Evolutionary conservation across 2,888 invertebrate genomes (phyloP), one percentile per base, ranked within the genome.

Genomic region (Metallyticus violacea): DNA sequence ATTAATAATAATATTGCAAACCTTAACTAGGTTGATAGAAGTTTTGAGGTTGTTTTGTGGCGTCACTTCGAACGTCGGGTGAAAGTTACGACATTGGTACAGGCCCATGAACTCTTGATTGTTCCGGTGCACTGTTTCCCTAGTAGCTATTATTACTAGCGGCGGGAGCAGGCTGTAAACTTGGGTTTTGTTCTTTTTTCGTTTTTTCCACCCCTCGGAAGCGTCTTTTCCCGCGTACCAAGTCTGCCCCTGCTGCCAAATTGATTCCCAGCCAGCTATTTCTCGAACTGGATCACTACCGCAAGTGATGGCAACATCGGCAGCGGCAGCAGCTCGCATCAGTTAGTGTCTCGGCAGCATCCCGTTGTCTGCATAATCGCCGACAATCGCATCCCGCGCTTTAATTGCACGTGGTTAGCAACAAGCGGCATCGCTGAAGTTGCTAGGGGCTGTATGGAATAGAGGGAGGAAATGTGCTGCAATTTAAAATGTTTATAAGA

Each of bases 191-290:
- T 62, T 30, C 29, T 80, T 80, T 26, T 85, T 84, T n/a, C 29
- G 29, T 6, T 26, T 85, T 84, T 85, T 77, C 85, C 85, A 78
- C 29, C 79, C 84, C 86, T 26, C 29, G 26, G 6, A 30, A 78
- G 25, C 27, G 6, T 5, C 77, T n/a, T 22, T 81, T 30, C 26
- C 15, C 82, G 29, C 80, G 26, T 7, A 62, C 15, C 27, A 5
- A 7, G 9, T n/a, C 29, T 79, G 62, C 7, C 77, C 40, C 1
- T 77, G 82, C 82, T 82, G 82, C 82, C 82, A 82, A 82, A 82
- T 82, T 82, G 82, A 26, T 82, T 76, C 26, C 40, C n/a, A 76
- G 82, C 76, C 82, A 82, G 30, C 78, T n/a, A 78, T 26, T 78
- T 78, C 25, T 25, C 26, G 62, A 82, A 62, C 82, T 82, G 76